Evolutionary conservation across 2,113 vertebrate species (phyloP), one percentile per base, ranked within the genome.

Genomic region (Gallinago paraguaiae): DNA sequence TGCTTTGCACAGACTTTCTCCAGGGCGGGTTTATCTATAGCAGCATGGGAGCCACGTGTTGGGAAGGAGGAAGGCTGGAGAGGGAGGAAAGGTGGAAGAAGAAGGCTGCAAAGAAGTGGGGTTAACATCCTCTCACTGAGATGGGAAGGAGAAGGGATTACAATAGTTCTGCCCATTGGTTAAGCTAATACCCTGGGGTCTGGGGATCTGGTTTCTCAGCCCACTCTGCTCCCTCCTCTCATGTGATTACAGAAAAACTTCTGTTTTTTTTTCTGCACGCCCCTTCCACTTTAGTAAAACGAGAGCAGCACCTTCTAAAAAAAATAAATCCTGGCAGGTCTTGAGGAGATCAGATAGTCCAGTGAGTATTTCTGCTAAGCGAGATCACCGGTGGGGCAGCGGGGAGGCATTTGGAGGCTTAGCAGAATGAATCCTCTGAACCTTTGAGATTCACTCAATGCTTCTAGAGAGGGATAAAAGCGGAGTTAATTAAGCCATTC

Each of bases 341-440:
- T 85, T 53, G 68, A 88, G 68, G 65, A 88, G 88, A 72, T 88
- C 27, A 61, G 50, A 45, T 74, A 59, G 41, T 50, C 45, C 2
- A 2, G 45, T 43, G 78, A 70, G 68, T 85, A 76, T 82, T 90
- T 93, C 82, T 86, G 82, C 82, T 85, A 60, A 56, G 69, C 1
- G 3, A 77, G 48, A 63, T 81, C 91, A 59, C 53, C 0, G 1
- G 19, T 53, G 37, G 31, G 76, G 33, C 74, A 80, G 70, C 0
- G 3, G 48, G 59, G 48, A 90, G 41, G 63, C 50, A 28, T 92
- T 80, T 83, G 79, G 41, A 92, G 53, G 67, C 59, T 97, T 93
- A 94, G 75, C 75, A 80, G 92, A 65, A 69, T 31, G 79, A 94
- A 92, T 94, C 54, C 79, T 84, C 88, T 79, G 78, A 92, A 92